Percentiles rank a stretch among this genome's conserved stretches.
These are phyloP conservation scores for Notolabrus celidotus DNA, from an alignment of 2,797 vertebrate species.

Conservation along the genomic window DNA sequence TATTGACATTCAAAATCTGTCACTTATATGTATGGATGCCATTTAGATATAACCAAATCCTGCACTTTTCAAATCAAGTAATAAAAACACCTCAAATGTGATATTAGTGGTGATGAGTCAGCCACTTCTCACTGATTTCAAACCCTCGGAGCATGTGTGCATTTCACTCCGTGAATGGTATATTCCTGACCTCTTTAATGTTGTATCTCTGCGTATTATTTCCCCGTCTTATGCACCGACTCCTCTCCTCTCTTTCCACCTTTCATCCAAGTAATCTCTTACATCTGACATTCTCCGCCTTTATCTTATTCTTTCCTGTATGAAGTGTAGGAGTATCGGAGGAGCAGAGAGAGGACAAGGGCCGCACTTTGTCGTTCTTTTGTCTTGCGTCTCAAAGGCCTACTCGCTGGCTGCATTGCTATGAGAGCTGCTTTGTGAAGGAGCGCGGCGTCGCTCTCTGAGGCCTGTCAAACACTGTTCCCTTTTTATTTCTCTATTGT, in stretches of 20 bases:
- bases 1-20: constrained; percentile 41
- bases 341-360: constrained; percentile 42
- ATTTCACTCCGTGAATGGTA: too few relatives aligned
- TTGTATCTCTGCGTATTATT: neutral
- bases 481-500: constrained; percentile 36
- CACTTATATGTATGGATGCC: constrained; percentile 2
- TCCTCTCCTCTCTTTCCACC: constrained; percentile 22
- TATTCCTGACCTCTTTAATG: constrained; percentile 1
- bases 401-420: constrained; percentile 59
- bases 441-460: constrained; percentile 49
- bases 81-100: constrained; percentile 6
- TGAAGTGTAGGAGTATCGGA: constrained; percentile 19
- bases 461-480: constrained; percentile 55
- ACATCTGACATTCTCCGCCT: constrained; percentile 21
- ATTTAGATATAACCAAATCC: constrained; percentile 28
- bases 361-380: constrained; percentile 61
- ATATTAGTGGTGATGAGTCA: constrained; percentile 3
- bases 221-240: constrained; percentile 3
- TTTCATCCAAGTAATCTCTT: constrained; percentile 17
- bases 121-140: constrained; percentile 8
- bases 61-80: neutral
- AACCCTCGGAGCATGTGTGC: too few relatives aligned
- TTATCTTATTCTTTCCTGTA: constrained; percentile 4
- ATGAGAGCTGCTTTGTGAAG: constrained; percentile 65
- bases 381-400: constrained; percentile 57